phyloP scores from a whole-genome alignment of 1,140 invertebrate species.

The Lasioglossum baleicum region DNA sequence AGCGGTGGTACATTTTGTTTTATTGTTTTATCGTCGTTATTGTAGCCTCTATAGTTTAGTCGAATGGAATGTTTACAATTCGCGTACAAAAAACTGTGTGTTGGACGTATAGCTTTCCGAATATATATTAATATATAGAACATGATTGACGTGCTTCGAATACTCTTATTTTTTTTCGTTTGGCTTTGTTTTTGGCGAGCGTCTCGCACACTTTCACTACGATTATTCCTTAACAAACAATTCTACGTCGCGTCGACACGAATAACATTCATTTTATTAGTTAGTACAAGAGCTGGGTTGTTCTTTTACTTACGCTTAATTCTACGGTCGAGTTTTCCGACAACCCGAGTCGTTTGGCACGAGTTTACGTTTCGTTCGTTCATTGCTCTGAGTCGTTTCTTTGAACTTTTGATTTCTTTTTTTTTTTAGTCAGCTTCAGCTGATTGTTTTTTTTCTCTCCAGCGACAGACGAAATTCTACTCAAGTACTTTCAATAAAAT shows the following conservation, averaged over 20 bases:
- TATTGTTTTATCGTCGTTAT: conserved; percentile 28
- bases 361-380: conserved; percentile 54
- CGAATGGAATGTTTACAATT: conserved; percentile 51
- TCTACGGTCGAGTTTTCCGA: conserved; percentile 21
- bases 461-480: too few relatives aligned
- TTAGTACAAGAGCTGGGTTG: neutral
- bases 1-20: conserved; percentile 24
- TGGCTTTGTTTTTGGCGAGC: neutral
- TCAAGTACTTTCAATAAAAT: too few relatives aligned
- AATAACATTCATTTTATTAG: conserved; percentile 10
- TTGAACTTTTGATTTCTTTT: conserved; percentile 49
- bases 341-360: conserved; percentile 54
- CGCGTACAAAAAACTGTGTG: conserved; percentile 54
- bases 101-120: conserved; percentile 64
- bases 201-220: neutral
- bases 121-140: conserved; percentile 43
- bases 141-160: conserved; percentile 59
- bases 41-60: conserved; percentile 8
- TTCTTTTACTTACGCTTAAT: neutral
- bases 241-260: conserved; percentile 17
- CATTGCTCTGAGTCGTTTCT: conserved; percentile 35
- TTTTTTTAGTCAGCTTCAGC: neutral
- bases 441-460: conserved; percentile 13
- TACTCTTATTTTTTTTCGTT: conserved; percentile 33
- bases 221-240: conserved; percentile 6